These are phyloP conservation scores for Listrodromus nycthemerus DNA, from an alignment of 2,888 invertebrate species.

Conservation along the genomic window DNA sequence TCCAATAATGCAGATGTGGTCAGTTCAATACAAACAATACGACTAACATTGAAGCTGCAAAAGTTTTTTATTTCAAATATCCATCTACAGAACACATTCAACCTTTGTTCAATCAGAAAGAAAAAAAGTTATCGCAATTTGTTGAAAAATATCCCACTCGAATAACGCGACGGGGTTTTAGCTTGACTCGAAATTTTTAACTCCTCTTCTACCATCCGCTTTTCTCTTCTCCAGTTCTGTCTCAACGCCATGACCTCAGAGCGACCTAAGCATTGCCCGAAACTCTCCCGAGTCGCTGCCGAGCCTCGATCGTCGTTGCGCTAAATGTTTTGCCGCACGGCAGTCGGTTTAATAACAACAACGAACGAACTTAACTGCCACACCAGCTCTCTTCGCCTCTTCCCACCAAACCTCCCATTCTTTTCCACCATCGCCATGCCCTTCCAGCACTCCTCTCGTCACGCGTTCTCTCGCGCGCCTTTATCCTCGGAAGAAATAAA, in stretches of 20 bases:
- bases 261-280: slow-evolving; percentile 26
- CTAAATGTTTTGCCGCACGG: slow-evolving; percentile 43
- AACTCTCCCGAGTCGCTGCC: not conserved
- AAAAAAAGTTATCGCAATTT: too few species aligned
- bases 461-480: slow-evolving; percentile 70
- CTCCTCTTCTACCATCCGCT: too few species aligned
- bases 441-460: slow-evolving; percentile 38
- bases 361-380: slow-evolving; percentile 58
- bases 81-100: too few species aligned
- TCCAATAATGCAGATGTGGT: too few species aligned
- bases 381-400: slow-evolving; percentile 48
- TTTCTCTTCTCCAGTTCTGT: too few species aligned
- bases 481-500: slow-evolving; percentile 82
- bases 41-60: too few species aligned
- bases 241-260: not conserved
- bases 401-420: slow-evolving; percentile 53
- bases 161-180: too few species aligned
- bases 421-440: slow-evolving; percentile 44
- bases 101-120: too few species aligned
- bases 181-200: too few species aligned
- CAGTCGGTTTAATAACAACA: slow-evolving; percentile 69
- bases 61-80: too few species aligned
- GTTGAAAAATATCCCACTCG: too few species aligned
- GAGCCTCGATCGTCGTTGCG: not conserved
- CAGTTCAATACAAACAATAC: too few species aligned